A percentile compares a stretch with the other conserved stretches of the same genome.
phyloP scores from a whole-genome alignment of 2,113 vertebrate species.

The Proterorhinus semilunaris region DNA sequence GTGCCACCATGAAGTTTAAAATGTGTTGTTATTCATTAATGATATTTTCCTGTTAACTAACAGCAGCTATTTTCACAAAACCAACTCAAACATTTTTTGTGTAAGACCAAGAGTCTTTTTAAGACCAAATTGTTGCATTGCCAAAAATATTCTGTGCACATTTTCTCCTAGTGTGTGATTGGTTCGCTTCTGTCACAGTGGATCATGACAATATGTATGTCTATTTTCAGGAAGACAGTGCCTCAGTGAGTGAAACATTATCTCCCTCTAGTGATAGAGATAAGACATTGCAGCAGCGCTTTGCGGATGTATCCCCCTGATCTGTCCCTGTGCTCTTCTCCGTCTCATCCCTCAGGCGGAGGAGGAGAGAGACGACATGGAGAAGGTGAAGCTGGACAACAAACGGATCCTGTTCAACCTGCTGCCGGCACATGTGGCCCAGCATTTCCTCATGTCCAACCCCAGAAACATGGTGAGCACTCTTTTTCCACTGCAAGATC shows the following conservation, averaged over 20 bases:
- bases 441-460: slow-evolving; percentile 98
- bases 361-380: slow-evolving; percentile 96
- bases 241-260: slow-evolving; percentile 53
- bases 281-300: slow-evolving; percentile 41
- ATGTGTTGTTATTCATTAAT: background rate
- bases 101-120: too few relatives aligned
- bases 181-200: slow-evolving; percentile 17
- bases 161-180: slow-evolving; percentile 8
- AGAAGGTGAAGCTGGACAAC: slow-evolving; percentile 96
- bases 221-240: slow-evolving; percentile 45
- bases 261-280: slow-evolving; percentile 66
- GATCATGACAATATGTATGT: slow-evolving; percentile 13
- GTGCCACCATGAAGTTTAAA: background rate
- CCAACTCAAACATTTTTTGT: background rate
- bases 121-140: background rate
- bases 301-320: background rate
- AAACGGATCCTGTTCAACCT: slow-evolving; percentile 98
- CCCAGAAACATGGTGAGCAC: slow-evolving; percentile 95
- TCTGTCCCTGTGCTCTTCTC: background rate
- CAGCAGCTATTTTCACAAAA: background rate
- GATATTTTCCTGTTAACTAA: background rate
- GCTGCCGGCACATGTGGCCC: slow-evolving; percentile 94
- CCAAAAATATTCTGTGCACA: slow-evolving; percentile 1
- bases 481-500: background rate
- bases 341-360: slow-evolving; percentile 80